Conservation (phyloP, 2,888 invertebrate species). For the Pherbina coryleti region DNA sequence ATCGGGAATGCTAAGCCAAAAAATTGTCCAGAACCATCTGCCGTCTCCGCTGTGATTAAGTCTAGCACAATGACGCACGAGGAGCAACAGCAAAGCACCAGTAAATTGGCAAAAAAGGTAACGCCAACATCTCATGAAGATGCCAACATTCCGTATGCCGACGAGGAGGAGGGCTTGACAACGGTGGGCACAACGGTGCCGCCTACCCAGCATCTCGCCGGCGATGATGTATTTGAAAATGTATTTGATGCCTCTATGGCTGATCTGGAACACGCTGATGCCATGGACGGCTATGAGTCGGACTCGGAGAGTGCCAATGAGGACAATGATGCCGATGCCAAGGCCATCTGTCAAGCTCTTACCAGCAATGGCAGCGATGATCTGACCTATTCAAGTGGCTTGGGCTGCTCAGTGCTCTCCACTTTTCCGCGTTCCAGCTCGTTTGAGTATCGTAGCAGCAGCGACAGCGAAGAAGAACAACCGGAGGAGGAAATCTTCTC, state of each 20-base stretch:
- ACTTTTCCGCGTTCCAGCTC: constrained; percentile 56
- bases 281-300: constrained; percentile 63
- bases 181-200: background rate
- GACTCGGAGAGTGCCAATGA: constrained; percentile 62
- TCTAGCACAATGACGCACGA: constrained; percentile 49
- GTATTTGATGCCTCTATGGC: constrained; percentile 68
- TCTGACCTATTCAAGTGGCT: constrained; percentile 48
- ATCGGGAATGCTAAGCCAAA: constrained; percentile 54
- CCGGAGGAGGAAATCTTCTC: constrained; percentile 46
- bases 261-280: constrained; percentile 60
- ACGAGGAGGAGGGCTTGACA: background rate
- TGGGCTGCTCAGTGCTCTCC: constrained; percentile 46
- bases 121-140: no score
- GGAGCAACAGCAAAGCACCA: constrained; percentile 50
- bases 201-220: constrained; percentile 37
- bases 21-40: constrained; percentile 6
- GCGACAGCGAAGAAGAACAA: constrained; percentile 53
- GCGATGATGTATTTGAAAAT: constrained; percentile 66
- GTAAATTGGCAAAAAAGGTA: constrained; percentile 37
- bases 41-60: constrained; percentile 32
- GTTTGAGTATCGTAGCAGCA: constrained; percentile 61
- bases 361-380: constrained; percentile 39
- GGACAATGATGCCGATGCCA: constrained; percentile 47
- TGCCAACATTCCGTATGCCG: background rate
- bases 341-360: constrained; percentile 33